Conservation (phyloP, 2,888 invertebrate genomes). For the Bugula neritina region DNA sequence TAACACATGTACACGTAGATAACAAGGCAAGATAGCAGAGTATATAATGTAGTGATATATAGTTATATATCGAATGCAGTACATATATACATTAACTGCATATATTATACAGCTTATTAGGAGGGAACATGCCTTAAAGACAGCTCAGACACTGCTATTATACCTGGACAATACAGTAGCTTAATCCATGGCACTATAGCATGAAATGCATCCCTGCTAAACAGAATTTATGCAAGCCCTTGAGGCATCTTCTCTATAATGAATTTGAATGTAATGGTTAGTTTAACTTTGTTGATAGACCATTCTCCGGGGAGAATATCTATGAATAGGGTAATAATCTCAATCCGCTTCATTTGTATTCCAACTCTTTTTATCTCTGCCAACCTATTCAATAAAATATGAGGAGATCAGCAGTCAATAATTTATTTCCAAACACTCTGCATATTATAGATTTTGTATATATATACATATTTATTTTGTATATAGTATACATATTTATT, state of each 20-base stretch:
- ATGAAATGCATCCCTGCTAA: too few species aligned
- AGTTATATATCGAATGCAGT: neutral
- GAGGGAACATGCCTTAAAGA: too few species aligned
- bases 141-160: too few species aligned
- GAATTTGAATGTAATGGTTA: neutral
- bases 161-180: neutral
- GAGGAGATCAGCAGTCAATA: neutral
- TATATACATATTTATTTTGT: too few species aligned
- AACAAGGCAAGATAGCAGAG: neutral
- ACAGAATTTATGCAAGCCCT: neutral
- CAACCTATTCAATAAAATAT: neutral
- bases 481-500: too few species aligned
- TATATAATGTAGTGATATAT: neutral
- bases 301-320: neutral
- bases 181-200: too few species aligned
- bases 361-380: constrained; percentile 10
- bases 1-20: neutral
- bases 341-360: constrained; percentile 18
- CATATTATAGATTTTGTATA: too few species aligned
- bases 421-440: neutral
- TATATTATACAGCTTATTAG: too few species aligned
- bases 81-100: too few species aligned
- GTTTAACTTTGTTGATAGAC: constrained; percentile 16
- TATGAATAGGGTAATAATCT: neutral
- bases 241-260: neutral